Evolutionary conservation across 2,113 vertebrate genomes (phyloP), one percentile per base, ranked within the genome.

Genomic region (Thunnus thynnus): DNA sequence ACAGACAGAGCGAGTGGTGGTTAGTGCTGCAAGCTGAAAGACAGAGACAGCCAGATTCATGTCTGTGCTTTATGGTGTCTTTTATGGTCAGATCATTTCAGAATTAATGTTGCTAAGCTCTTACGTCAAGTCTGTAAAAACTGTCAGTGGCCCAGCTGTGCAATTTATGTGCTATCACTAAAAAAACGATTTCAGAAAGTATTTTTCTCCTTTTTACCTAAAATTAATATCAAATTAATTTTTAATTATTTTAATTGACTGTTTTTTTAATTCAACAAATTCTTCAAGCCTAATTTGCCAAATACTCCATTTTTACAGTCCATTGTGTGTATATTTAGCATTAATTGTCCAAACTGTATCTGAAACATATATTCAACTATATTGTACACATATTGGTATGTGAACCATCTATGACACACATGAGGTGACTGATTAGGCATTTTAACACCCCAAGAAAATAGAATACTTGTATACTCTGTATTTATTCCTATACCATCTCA

Each of bases 1-100:
- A 87, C 78, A 89, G 91, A 90, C 85, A 87, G 83, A 89, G 78
- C 20, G 6, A 87, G 78, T 58, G 82, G 80, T 81, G 79, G 90
- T 93, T 91, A 94, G 92, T 92, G 88, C 83, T 90, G 88, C 84
- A 91, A 83, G 83, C 76, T 83, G 89, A 71, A 73, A 82, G 75
- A 85, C 76, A 66, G 84, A 76, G 85, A 78, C 86, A 85, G 89
- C 67, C 87, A 73, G 57, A 85, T 63, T 81, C 80, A 76, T 25
- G 78, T 68, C 73, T 69, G 77, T 10, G 52, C 72, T 86, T 87
- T 74, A 77, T 66, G 73, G 20, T 64, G 50, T 67, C 55, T 76
- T 76, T 80, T 79, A 82, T 55, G 72, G 62, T 72, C 76, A 56
- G 52, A 89, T 79, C 20, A 75, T 83, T 78, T 84, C 76, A 56